Evolutionary conservation across 2,113 vertebrate species (phyloP), one percentile per base, ranked within the genome.

Genomic region (Chionis minor): DNA sequence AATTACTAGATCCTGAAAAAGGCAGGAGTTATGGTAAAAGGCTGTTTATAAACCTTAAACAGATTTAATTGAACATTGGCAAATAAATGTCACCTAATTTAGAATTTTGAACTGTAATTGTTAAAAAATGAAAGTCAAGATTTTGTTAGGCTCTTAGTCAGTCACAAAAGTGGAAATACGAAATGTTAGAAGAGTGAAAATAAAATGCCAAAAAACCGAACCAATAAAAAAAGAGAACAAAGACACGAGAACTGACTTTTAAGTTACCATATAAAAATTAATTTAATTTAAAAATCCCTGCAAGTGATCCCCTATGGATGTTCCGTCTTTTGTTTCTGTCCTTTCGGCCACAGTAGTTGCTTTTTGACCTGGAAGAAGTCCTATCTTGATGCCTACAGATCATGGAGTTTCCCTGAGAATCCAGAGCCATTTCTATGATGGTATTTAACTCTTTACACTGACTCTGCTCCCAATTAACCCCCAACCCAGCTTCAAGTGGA

Each of bases 1-100:
- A 38, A 44, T 32, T 58, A 12, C 9, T 52, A 52, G 22, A 66
- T 32, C 22, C 16, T 71, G 14, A 47, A 79, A 86, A 28, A 2
- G 3, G 4, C 3, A 27, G 2, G 2, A 51, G 1, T 1, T 38
- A 15, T 15, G 5, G 9, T 15, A 87, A 66, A 66, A 52, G 5
- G 9, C 3, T 38, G 9, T 52, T 71, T 71, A 27, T 27, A 52
- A 80, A 52, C 6, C 11, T 71, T 47, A 71, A 49, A 67, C 18
- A 67, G 10, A 58, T 67, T 7, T 63, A 51, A 23, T 9, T 56
- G 32, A 40, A 3, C 40, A 54, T n/a, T 19, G n/a, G 24, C 6
- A 32, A 62, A 42, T 9, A 40, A 3, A 1, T 28, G 8, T 86
- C 2, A 5, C 4, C 1, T 52, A 66, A 52, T 28, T 24, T 58